Conservation (phyloP, 1,140 invertebrate genomes). For the Orchestia grillus region DNA sequence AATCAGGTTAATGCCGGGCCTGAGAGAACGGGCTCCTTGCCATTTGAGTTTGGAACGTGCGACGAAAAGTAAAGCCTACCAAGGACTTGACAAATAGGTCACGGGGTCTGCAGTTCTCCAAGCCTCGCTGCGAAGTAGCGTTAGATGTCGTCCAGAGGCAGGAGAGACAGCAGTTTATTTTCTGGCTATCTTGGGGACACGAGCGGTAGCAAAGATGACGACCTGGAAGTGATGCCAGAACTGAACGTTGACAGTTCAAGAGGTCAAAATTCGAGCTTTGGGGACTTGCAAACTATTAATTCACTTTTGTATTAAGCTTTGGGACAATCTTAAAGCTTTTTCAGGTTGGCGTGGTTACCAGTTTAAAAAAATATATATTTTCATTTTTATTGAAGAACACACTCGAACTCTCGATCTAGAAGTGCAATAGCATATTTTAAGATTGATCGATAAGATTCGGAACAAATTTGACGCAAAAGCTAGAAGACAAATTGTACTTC, state of each 20-base stretch:
- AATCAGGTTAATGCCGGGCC: neutral
- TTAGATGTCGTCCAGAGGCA: neutral
- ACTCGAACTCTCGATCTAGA: no score
- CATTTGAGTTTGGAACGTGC: neutral
- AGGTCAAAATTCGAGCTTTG: no score
- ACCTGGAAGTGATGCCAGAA: neutral
- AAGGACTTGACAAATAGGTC: neutral
- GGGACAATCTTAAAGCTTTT: neutral
- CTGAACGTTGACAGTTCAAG: no score
- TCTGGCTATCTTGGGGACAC: neutral
- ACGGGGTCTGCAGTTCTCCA: neutral
- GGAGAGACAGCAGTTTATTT: neutral
- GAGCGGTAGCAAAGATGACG: neutral
- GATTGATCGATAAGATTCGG: no score
- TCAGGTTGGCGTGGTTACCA: neutral
- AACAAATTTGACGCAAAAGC: no score
- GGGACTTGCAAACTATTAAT: no score
- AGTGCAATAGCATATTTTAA: no score
- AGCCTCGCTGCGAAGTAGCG: neutral
- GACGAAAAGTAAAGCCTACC: neutral
- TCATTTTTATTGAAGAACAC: no score
- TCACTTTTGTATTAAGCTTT: neutral
- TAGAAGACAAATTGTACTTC: no score
- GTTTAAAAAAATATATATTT: no score
- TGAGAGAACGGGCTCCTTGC: neutral